A percentile compares a stretch with the other conserved stretches of the same genome.
These are phyloP conservation scores for Cosmorhoe ocellata DNA, from an alignment of 2,888 invertebrate genomes.

Conservation along the genomic window DNA sequence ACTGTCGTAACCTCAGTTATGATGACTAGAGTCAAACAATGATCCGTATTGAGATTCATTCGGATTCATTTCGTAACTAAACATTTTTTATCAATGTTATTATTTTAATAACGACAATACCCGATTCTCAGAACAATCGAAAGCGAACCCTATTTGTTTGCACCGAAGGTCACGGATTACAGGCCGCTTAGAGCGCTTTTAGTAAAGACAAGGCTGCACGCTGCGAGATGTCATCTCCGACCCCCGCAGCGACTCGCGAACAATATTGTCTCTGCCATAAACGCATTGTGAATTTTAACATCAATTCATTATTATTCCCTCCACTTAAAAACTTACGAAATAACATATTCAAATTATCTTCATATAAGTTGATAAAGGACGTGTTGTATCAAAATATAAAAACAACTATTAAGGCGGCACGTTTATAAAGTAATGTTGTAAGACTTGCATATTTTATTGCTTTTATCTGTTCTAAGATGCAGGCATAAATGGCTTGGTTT, in stretches of 20 bases:
- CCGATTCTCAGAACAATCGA: conserved; percentile 31
- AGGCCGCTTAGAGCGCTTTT: conserved; percentile 39
- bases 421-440: conserved; percentile 18
- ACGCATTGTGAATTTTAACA: conserved; percentile 75
- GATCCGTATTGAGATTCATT: conserved; percentile 73
- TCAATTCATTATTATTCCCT: conserved; percentile 71
- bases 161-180: conserved; percentile 32
- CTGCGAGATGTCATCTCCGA: conserved; percentile 80
- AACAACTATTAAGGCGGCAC: conserved; percentile 37
- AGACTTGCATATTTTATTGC: neutral
- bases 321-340: conserved; percentile 52
- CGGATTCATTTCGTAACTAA: conserved; percentile 75
- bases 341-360: conserved; percentile 32
- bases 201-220: conserved; percentile 70
- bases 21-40: conserved; percentile 64
- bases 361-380: conserved; percentile 37
- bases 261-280: conserved; percentile 79
- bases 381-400: conserved; percentile 44
- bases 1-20: neutral
- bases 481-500: too few species aligned
- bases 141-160: conserved; percentile 43
- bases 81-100: conserved; percentile 70
- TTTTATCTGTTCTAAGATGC: neutral
- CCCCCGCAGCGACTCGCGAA: conserved; percentile 76
- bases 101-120: conserved; percentile 64